Evolutionary conservation across 2,797 vertebrate genomes (phyloP).

Genomic region (Coilia nasus): DNA sequence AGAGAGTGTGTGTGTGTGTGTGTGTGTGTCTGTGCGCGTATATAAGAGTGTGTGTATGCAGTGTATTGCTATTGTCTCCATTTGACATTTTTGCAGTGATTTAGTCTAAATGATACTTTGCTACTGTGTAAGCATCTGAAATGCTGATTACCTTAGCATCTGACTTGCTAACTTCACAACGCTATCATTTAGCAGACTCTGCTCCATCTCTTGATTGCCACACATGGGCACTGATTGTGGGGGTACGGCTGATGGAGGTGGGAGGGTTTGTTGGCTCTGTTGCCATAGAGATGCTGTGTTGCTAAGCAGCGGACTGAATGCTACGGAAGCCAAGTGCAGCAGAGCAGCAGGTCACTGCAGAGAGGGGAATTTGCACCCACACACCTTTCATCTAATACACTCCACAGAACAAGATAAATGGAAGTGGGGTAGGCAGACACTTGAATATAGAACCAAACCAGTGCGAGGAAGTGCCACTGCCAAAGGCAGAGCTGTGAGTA

Average conservation of each 20-base stretch:
- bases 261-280: constrained; percentile 79
- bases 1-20: neutral
- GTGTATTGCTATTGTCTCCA: neutral
- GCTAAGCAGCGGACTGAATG: constrained; percentile 79
- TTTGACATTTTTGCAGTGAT: neutral
- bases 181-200: constrained; percentile 44
- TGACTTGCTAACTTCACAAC: constrained; percentile 39
- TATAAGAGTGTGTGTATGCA: neutral
- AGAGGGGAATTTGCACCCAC: constrained; percentile 72
- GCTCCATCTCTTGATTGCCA: constrained; percentile 64
- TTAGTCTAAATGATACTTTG: neutral
- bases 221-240: constrained; percentile 74
- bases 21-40: neutral
- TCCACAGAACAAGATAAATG: constrained; percentile 38
- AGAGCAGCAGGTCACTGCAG: constrained; percentile 74
- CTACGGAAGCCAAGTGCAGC: constrained; percentile 71
- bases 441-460: neutral
- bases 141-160: constrained; percentile 45
- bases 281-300: constrained; percentile 79
- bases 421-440: constrained; percentile 37
- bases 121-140: constrained; percentile 7
- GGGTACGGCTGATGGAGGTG: constrained; percentile 66
- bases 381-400: constrained; percentile 62
- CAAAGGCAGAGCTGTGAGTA: neutral
- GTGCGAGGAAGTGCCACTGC: constrained; percentile 5